phyloP scores from a whole-genome alignment of 2,113 vertebrate genomes.

The Pristiophorus japonicus region DNA sequence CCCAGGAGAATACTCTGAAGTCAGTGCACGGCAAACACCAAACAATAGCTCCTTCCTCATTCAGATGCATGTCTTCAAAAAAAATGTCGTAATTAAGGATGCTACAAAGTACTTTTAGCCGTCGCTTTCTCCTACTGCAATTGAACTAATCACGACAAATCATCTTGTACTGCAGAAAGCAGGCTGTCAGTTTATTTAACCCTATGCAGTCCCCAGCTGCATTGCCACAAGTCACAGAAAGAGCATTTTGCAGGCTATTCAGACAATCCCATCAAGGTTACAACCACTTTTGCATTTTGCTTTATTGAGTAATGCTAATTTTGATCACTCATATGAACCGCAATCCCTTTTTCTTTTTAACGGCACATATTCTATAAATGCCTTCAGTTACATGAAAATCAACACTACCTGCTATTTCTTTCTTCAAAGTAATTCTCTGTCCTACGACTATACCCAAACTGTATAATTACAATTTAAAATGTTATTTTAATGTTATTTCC shows the following conservation, averaged over 20 bases:
- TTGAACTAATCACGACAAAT: conserved; percentile 14
- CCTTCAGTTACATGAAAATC: not conserved
- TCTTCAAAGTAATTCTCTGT: not conserved
- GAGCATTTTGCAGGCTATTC: not conserved
- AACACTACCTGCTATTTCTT: not conserved
- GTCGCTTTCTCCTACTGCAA: conserved; percentile 1
- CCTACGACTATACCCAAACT: not conserved
- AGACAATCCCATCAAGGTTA: not conserved
- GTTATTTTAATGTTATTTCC: not conserved
- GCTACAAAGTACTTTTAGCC: conserved; percentile 23
- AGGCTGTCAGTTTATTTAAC: conserved; percentile 23
- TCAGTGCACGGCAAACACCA: conserved; percentile 44
- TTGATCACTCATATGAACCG: not conserved
- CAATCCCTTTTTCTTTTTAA: not conserved
- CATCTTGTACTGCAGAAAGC: not conserved
- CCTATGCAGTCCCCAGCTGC: not conserved
- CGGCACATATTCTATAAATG: not conserved
- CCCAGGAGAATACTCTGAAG: conserved; percentile 50
- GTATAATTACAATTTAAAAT: not conserved
- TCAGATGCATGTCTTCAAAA: conserved; percentile 25
- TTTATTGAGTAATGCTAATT: not conserved
- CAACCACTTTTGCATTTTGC: not conserved
- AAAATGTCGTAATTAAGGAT: conserved; percentile 27
- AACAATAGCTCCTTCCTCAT: conserved; percentile 38
- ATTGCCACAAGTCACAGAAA: not conserved